A percentile compares a stretch with the other conserved stretches of the same genome.
Evolutionary conservation across 1,140 invertebrate species (phyloP).

Genomic region (Papilio polyxenes): DNA sequence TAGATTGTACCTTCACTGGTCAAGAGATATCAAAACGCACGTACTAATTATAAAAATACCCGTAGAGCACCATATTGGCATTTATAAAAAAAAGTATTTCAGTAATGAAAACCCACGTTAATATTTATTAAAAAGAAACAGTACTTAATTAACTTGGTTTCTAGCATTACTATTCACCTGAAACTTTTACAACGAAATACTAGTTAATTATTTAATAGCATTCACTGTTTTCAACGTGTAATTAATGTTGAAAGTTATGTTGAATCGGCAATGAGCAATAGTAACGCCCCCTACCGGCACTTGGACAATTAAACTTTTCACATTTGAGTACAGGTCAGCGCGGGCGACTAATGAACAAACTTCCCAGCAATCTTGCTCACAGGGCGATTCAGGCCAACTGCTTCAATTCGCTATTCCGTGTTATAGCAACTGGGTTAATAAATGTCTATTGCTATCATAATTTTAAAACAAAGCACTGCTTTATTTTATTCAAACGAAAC

Average conservation of each 20-base stretch:
- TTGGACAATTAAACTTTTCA: conserved; percentile 49
- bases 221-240: conserved; percentile 2
- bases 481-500: too few relatives aligned
- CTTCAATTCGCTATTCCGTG: conserved; percentile 28
- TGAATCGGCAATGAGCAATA: conserved; percentile 17
- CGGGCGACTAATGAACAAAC: conserved; percentile 46
- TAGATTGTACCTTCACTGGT: too few relatives aligned
- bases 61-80: too few relatives aligned
- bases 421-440: background rate
- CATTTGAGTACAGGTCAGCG: conserved; percentile 46
- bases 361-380: conserved; percentile 43
- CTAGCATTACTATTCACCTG: background rate
- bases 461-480: background rate
- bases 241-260: background rate
- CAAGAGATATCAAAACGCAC: too few relatives aligned
- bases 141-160: background rate
- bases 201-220: background rate
- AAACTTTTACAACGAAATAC: background rate
- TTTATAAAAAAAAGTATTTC: too few relatives aligned
- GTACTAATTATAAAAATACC: too few relatives aligned
- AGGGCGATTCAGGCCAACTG: conserved; percentile 36
- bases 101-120: too few relatives aligned
- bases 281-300: background rate
- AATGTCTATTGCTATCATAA: background rate
- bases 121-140: too few relatives aligned